Base-by-base conservation (phyloP, 2,888 invertebrate species). In the Rhaphigaster nebulosa region DNA sequence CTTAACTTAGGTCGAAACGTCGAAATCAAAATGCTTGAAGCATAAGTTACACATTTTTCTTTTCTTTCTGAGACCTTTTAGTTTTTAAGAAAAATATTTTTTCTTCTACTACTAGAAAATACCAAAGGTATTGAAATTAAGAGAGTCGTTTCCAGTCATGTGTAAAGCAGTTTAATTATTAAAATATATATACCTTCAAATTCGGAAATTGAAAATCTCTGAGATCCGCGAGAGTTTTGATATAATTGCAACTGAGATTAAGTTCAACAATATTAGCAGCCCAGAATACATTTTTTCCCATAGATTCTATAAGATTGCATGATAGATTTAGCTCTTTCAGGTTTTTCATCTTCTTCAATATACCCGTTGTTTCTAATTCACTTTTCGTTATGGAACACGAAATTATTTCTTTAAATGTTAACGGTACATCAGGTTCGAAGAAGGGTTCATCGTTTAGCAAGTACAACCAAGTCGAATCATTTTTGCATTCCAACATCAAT, bases 191-290 rank as follows among this genome's bases (percentile, higher is more conserved):
- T 29, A 90, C 90, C 90, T 90, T 90, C 20, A 90, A 84, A 29
- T 50, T 65, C 15, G 90, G 38, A n/a, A 90, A 70, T 29, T 84
- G 23, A 23, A n/a, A 18, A 18, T 50, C 56, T 23, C 20, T n/a
- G n/a, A 87, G 23, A 45, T 87, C 52, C 26, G 87, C 87, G n/a
- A 90, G 65, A 20, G 90, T 60, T 29, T 23, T 65, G 6, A 90
- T 45, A 65, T 90, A 90, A 87, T 90, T 90, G 13, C 87, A 87
- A 52, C 87, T 70, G 38, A 90, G 70, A 23, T 90, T 87, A 13
- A 90, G 50, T 87, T 56, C 50, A 15, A 87, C 90, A 5, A 90
- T 38, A 15, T 65, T 70, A 15, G 0, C 0, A 23, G 26, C 8
- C 29, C 38, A 41, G 13, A 18, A 18, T 38, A 50, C 3, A 13